Conservation (phyloP, 2,113 vertebrate genomes). For the Anoura caudifer region DNA sequence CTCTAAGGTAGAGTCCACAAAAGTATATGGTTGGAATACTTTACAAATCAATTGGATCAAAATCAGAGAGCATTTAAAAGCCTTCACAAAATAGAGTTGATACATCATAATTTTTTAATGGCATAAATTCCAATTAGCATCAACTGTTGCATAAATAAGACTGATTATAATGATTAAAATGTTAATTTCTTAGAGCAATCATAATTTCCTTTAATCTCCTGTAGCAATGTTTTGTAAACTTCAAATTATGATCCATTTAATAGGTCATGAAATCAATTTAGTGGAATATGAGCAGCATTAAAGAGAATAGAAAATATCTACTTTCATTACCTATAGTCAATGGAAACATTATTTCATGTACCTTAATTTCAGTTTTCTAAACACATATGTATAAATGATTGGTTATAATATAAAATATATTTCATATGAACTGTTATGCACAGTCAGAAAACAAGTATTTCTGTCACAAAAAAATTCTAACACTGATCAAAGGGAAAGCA, state of each 20-base stretch:
- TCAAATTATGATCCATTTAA: conserved; percentile 47
- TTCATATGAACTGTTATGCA: not conserved
- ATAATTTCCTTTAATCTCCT: conserved; percentile 59
- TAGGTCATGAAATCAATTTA: conserved; percentile 55
- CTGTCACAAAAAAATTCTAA: not conserved
- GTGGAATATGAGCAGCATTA: conserved; percentile 36
- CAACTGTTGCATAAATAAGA: conserved; percentile 52
- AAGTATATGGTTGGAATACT: not conserved
- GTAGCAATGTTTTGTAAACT: conserved; percentile 27
- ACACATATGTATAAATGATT: not conserved
- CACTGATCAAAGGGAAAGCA: not conserved
- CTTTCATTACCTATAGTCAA: conserved; percentile 6
- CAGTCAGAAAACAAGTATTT: not conserved
- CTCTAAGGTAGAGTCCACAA: not conserved
- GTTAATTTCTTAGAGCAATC: conserved; percentile 65
- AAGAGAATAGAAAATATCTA: conserved; percentile 43
- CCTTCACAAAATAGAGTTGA: conserved; percentile 42
- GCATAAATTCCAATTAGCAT: conserved; percentile 28
- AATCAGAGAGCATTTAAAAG: conserved; percentile 28
- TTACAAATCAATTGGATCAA: not conserved
- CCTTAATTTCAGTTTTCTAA: conserved; percentile 26
- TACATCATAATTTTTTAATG: conserved; percentile 46
- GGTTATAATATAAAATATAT: not conserved
- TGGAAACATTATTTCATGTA: conserved; percentile 12
- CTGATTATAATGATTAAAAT: conserved; percentile 63